Base-by-base conservation (phyloP, 1,140 invertebrate species). In the Physella acuta region DNA sequence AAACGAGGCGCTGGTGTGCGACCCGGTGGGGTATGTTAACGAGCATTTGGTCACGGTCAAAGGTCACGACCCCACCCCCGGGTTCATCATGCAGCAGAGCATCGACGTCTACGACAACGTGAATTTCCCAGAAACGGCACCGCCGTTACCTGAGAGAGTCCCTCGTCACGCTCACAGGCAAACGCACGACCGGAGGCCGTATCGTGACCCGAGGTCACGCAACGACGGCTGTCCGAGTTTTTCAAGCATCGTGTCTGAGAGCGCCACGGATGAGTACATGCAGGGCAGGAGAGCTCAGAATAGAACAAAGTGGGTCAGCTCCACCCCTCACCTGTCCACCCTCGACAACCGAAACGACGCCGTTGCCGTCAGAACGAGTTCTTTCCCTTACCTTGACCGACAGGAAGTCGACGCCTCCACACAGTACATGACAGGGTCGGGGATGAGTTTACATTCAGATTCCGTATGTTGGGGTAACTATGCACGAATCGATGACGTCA, bases 391-490 rank as follows among this genome's bases (percentile, higher is more conserved):
- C 26, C 55, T 68, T 20, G 49, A 28, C 26, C 14, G 26, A 1
- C 2, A 51, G 36, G 20, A 24, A 44, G 26, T 26, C 36, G 36
- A 0, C 0, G 39, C 24, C 11, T n/a, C n/a, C n/a, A n/a, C n/a
- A n/a, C n/a, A n/a, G n/a, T n/a, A n/a, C n/a, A n/a, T n/a, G n/a
- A n/a, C n/a, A n/a, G n/a, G n/a, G n/a, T 68, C 56, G 1, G 39
- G 34, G 3, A 28, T 31, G 17, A 60, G 66, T 20, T 17, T 60
- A 0, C 17, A 37, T 17, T 68, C 66, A 0, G 53, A 68, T n/a
- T 68, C 55, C 1, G 26, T 51, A 17, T 26, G 56, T 26, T 68
- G 66, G 66, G 66, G 66, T 11, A 68, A 68, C 33, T 68, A 68
- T n/a, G 66, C 66, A 11, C 26, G 37, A 24, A 51, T 68, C 3